Conservation (phyloP, 2,888 invertebrate genomes). For the Pristionchus arcanus region DNA sequence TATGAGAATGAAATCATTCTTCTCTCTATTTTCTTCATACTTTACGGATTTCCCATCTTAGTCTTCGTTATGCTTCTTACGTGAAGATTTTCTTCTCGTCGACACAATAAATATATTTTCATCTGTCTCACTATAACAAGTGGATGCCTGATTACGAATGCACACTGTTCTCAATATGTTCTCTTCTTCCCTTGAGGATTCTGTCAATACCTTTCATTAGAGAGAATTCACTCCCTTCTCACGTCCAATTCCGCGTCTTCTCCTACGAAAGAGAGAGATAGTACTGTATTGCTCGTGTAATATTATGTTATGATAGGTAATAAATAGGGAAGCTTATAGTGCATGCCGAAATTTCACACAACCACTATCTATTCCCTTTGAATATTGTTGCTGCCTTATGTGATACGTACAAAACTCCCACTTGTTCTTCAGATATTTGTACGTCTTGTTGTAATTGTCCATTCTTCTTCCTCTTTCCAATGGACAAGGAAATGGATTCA, state of each 20-base stretch:
- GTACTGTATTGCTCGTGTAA: neutral
- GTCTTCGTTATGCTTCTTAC: neutral
- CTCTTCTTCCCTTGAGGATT: slow-evolving; percentile 23
- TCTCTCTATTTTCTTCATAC: neutral
- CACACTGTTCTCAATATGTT: neutral
- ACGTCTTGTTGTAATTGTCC: neutral
- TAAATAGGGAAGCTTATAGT: neutral
- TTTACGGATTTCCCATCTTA: neutral
- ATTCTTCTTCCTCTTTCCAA: neutral
- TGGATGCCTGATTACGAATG: neutral
- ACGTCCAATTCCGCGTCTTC: neutral
- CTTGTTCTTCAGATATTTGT: neutral
- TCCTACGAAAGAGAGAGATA: neutral
- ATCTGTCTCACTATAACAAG: neutral
- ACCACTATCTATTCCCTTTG: neutral
- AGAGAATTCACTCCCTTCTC: neutral
- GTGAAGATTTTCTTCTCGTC: neutral
- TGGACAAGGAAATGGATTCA: neutral
- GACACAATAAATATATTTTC: neutral
- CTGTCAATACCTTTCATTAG: slow-evolving; percentile 15
- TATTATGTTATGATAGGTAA: neutral
- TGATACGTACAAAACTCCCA: neutral
- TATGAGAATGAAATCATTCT: neutral
- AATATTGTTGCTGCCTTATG: neutral
- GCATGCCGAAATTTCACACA: neutral